phyloP scores from a whole-genome alignment of 2,113 vertebrate species.

The Corvus moneduloides region DNA sequence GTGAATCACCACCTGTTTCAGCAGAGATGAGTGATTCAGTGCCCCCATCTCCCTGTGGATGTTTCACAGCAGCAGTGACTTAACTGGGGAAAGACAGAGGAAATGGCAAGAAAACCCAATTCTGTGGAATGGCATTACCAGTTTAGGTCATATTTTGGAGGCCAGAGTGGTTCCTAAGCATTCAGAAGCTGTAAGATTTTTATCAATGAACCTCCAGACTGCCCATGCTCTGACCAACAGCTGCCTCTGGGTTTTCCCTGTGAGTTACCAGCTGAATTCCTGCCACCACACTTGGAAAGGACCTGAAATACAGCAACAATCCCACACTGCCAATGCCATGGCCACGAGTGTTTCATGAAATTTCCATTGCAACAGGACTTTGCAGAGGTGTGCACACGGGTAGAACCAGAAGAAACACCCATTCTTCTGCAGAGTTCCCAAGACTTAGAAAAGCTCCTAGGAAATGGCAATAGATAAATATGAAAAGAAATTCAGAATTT shows the following conservation, averaged over 20 bases:
- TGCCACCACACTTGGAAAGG: neutral
- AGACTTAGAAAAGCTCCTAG: neutral
- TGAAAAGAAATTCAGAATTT: neutral
- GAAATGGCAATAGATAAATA: neutral
- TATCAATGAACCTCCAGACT: neutral
- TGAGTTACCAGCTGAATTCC: neutral
- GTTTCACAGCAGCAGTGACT: neutral
- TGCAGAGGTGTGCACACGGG: neutral
- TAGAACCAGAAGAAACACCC: neutral
- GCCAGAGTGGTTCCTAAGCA: neutral
- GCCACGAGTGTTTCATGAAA: accelerated
- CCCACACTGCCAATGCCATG: neutral
- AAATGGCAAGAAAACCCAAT: neutral
- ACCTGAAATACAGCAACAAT: neutral
- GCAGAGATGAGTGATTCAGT: neutral
- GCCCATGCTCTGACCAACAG: neutral
- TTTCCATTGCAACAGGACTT: neutral
- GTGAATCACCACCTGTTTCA: neutral
- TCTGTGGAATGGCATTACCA: neutral
- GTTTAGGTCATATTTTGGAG: neutral
- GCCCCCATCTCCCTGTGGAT: neutral
- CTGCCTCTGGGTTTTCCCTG: neutral
- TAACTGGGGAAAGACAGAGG: neutral
- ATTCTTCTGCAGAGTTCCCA: neutral
- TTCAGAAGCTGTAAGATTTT: neutral